Evolutionary conservation across 2,113 vertebrate genomes (phyloP).

Genomic region (Pelusios castaneus): DNA sequence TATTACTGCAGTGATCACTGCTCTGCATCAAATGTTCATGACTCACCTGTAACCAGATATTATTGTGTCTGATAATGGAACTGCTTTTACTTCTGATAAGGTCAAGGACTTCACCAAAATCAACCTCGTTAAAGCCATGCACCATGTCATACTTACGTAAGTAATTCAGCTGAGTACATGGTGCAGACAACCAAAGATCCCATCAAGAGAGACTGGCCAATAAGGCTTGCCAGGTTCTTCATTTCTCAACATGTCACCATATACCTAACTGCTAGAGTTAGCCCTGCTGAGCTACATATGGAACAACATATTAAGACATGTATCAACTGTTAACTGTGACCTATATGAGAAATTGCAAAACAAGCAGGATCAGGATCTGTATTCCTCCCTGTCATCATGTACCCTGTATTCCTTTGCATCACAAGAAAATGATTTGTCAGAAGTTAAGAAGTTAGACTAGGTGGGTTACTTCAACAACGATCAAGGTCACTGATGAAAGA

Average conservation of each 20-base stretch:
- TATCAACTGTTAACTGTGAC: neutral
- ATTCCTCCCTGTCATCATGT: neutral
- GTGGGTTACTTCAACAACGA: neutral
- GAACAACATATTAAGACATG: neutral
- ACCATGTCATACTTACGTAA: neutral
- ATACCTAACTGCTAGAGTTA: neutral
- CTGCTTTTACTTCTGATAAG: neutral
- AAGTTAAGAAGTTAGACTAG: neutral
- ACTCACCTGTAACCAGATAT: neutral
- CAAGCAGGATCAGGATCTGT: neutral
- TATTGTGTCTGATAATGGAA: conserved; percentile 2
- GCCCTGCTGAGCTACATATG: neutral
- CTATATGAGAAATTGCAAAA: neutral
- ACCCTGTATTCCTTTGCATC: neutral
- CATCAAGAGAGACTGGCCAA: neutral
- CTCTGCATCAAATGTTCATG: neutral
- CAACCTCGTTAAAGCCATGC: neutral
- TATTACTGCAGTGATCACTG: neutral
- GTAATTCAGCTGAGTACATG: neutral
- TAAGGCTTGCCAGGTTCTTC: neutral
- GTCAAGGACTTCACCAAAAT: neutral
- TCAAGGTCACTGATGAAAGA: neutral
- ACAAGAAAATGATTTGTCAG: neutral
- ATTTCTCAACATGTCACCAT: neutral
- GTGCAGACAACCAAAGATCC: neutral